These are phyloP conservation scores for Timema podura DNA, from an alignment of 2,888 invertebrate species.

Conservation along the genomic window DNA sequence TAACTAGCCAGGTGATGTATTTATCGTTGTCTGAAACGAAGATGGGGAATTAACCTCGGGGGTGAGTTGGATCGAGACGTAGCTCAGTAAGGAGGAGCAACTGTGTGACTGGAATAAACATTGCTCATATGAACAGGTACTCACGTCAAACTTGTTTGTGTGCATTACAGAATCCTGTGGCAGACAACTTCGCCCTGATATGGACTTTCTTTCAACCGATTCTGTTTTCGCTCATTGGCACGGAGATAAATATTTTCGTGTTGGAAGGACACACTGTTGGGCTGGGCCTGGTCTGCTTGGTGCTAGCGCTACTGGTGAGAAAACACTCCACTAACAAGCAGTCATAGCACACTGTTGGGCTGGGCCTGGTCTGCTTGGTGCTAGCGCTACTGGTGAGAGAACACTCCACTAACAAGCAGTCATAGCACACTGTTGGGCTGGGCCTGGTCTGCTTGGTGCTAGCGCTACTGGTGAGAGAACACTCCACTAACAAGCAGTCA, in stretches of 20 bases:
- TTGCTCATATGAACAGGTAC: no score
- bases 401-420: no score
- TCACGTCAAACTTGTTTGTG: no score
- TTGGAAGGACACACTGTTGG: conserved; percentile 37
- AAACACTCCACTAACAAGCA: no score
- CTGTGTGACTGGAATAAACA: no score
- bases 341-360: conserved; percentile 39
- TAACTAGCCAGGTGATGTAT: no score
- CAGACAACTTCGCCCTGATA: conserved; percentile 41
- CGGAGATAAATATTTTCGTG: conserved; percentile 46
- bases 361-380: conserved; percentile 38
- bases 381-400: conserved; percentile 21
- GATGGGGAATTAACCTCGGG: no score
- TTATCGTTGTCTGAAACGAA: no score
- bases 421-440: conserved; percentile 39
- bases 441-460: conserved; percentile 37
- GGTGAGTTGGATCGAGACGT: no score
- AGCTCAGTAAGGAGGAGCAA: no score
- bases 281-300: conserved; percentile 38
- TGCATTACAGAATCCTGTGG: conserved; percentile 38
- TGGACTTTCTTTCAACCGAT: conserved; percentile 52
- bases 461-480: conserved; percentile 21
- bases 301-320: conserved; percentile 19
- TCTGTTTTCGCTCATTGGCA: conserved; percentile 52
- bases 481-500: no score